Evolutionary conservation across 1,140 invertebrate genomes (phyloP), one percentile per base, ranked within the genome.

Genomic region (Helicoverpa zea): DNA sequence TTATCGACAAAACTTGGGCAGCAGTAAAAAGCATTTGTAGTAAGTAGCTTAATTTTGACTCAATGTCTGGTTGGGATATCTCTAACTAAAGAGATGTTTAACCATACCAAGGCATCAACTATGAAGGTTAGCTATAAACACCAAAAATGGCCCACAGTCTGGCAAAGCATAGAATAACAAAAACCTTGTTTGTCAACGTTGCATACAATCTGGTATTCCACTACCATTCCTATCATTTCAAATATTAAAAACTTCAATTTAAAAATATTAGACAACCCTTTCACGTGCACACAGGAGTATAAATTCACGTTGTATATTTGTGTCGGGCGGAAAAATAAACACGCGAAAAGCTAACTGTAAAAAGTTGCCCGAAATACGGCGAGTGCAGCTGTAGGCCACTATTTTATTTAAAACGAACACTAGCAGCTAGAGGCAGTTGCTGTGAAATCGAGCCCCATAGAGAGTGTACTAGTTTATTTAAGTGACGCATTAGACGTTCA

Each of bases 391-490:
- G 49, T 29, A 68, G 12, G 23, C 68, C 23, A 70, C 47, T 70
- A 70, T 49, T 70, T 72, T 72, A 72, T 72, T 72, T 72, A 72
- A 52, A 72, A 51, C 68, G 49, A 18, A 9, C 68, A 51, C 35
- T 47, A 30, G 18, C 9, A 72, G n/a, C 13, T 11, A 29, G 14
- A 23, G 9, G 23, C 49, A 54, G 16, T 54, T 30, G 23, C 13
- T 14, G 68, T 72, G 49, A 54, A 72, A 72, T 72, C 68, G 68
- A 54, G 49, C 68, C 7, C 68, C 23, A 72, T 72, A 14, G 68
- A 72, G 68, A 72, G 18, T 5, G 23, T 29, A 54, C 68, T 72
- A 54, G 68, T 72, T 72, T 72, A 72, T 73, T 73, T 73, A 73
- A 43, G 30, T 35, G 35, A 73, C 43, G n/a, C 70, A 58, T 73